phyloP scores from a whole-genome alignment of 2,797 vertebrate genomes.

The Oreortyx pictus region DNA sequence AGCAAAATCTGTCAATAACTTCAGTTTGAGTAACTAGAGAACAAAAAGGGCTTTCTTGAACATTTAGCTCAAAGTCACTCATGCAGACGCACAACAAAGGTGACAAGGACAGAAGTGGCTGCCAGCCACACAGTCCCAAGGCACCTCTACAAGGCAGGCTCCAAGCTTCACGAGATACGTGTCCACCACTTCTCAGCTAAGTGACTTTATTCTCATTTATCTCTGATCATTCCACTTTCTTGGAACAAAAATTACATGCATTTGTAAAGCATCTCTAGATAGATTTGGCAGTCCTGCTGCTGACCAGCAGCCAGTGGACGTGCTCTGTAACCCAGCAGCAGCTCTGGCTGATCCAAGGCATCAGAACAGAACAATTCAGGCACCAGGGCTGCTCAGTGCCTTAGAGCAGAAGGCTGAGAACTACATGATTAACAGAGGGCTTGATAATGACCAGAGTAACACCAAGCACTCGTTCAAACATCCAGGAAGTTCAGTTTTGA shows the following conservation, averaged over 20 bases:
- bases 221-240: neutral
- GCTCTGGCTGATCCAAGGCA: fast-evolving
- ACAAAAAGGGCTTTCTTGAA: neutral
- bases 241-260: neutral
- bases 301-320: neutral
- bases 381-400: neutral
- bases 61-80: neutral
- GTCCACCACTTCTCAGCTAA: neutral
- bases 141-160: neutral
- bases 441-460: neutral
- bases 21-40: neutral
- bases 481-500: neutral
- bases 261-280: neutral
- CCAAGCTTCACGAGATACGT: neutral
- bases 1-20: neutral
- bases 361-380: neutral
- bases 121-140: neutral
- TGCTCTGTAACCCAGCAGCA: neutral
- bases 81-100: neutral
- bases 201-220: neutral
- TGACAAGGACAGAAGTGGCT: neutral
- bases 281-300: neutral
- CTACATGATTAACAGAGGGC: neutral
- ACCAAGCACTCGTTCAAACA: neutral
- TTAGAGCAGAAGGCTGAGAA: neutral